Conservation (phyloP, 2,113 vertebrate species). For the Mirounga angustirostris region DNA sequence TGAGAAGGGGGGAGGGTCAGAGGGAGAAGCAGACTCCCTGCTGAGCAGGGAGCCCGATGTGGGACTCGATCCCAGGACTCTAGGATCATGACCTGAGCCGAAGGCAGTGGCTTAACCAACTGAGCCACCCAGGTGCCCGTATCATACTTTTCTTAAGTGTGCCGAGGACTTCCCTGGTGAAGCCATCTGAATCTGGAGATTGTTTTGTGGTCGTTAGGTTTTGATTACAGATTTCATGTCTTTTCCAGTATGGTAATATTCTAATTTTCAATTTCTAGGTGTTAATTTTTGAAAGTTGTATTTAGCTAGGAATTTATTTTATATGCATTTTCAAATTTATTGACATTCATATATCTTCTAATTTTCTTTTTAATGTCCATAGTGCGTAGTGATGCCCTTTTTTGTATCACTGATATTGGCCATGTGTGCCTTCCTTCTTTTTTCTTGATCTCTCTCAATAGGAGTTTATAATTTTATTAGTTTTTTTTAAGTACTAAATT, state of each 20-base stretch:
- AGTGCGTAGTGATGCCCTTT: background rate
- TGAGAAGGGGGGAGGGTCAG: too few species aligned
- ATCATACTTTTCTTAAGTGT: background rate
- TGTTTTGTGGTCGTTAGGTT: background rate
- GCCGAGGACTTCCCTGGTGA: background rate
- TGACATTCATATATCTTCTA: background rate
- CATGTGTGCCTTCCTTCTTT: background rate
- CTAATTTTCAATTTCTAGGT: background rate
- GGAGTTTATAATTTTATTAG: background rate
- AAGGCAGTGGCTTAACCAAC: too few species aligned
- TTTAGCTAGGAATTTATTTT: constrained; percentile 3
- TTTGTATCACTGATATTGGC: background rate
- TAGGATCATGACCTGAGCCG: too few species aligned
- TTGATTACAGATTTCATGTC: background rate
- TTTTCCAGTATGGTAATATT: background rate
- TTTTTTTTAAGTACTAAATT: constrained; percentile 12
- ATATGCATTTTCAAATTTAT: background rate
- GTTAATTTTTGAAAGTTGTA: background rate
- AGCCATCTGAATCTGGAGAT: constrained; percentile 1
- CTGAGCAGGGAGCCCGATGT: too few species aligned
- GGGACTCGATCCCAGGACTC: too few species aligned
- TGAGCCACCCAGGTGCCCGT: too few species aligned
- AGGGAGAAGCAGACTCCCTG: too few species aligned
- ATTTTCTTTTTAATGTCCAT: constrained; percentile 11
- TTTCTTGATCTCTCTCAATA: background rate